Evolutionary conservation across 2,113 vertebrate species (phyloP), one percentile per base, ranked within the genome.

Genomic region (Riparia riparia): DNA sequence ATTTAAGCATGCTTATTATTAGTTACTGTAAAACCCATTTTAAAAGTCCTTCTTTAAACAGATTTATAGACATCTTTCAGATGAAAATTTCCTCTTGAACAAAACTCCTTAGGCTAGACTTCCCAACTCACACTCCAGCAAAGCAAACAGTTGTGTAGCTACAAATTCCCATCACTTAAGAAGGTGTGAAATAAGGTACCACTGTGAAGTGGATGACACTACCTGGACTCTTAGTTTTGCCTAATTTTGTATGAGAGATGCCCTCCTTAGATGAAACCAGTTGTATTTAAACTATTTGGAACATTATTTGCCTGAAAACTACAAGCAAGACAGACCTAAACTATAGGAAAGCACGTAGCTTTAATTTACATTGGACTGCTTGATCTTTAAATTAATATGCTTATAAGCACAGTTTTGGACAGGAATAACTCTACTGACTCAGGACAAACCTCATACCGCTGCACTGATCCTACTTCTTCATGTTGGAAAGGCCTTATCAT

Each of bases 381-480:
- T 53, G 29, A 69, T 79, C 54, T 73, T 74, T 83, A 86, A 76
- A 84, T 64, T 34, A 85, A 82, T 60, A 74, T 1, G 4, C 28
- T 89, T 84, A 37, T 61, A 89, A 58, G 77, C 18, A 74, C 3
- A 54, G 51, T 69, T 88, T 89, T 82, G 82, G 45, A 79, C 53
- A 86, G 65, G 64, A 97, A 70, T 77, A 90, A 80, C 37, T 76
- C 76, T 81, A 78, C 50, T 84, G 65, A 90, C 61, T 94, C 81
- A 88, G 72, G 61, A 85, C 80, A 83, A 90, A 90, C 47, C 68
- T 87, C 72, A 91, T 83, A 54, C 60, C 13, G 9, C 71, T 81
- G 54, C 50, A 91, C 50, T 37, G 79, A 95, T 92, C 60, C 79
- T 82, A 90, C 83, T 95, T 74, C 79, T 93, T 92, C 93, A 82